phyloP scores from a whole-genome alignment of 2,888 invertebrate species.

The Chorisops tibialis region DNA sequence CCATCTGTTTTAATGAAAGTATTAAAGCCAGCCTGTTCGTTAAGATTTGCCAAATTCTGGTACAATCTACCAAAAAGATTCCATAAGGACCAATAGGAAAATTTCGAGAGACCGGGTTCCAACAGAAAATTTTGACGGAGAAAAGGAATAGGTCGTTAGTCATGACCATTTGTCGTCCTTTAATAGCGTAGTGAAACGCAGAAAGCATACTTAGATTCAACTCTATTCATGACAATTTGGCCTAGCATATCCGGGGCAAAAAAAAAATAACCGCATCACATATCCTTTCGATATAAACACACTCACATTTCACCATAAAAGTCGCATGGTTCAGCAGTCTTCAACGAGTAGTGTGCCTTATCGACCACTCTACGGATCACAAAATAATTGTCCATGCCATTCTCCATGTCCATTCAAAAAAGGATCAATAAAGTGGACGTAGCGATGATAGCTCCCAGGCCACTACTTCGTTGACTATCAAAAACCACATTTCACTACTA shows the following conservation, averaged over 20 bases:
- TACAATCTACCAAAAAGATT: no score
- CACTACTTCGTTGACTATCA: not conserved
- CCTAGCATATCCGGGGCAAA: not conserved
- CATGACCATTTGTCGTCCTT: constrained; percentile 36
- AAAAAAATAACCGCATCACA: not conserved
- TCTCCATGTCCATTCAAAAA: no score
- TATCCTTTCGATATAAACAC: not conserved
- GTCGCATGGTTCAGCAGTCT: not conserved
- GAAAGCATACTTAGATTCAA: constrained; percentile 16
- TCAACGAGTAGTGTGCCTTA: not conserved
- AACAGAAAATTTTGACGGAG: not conserved
- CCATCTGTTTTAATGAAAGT: no score
- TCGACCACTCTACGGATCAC: no score
- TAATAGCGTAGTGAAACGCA: constrained; percentile 26
- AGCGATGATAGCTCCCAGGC: constrained; percentile 1
- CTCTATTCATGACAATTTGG: not conserved
- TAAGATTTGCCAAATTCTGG: no score
- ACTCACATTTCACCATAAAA: constrained; percentile 15
- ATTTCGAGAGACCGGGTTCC: no score
- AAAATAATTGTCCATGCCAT: no score
- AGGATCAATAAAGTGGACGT: no score
- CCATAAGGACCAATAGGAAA: no score
- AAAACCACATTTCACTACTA: not conserved
- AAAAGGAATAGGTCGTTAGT: constrained; percentile 35
- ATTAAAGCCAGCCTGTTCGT: no score